phyloP scores from a whole-genome alignment of 2,113 vertebrate species.

The Microtus oregoni region DNA sequence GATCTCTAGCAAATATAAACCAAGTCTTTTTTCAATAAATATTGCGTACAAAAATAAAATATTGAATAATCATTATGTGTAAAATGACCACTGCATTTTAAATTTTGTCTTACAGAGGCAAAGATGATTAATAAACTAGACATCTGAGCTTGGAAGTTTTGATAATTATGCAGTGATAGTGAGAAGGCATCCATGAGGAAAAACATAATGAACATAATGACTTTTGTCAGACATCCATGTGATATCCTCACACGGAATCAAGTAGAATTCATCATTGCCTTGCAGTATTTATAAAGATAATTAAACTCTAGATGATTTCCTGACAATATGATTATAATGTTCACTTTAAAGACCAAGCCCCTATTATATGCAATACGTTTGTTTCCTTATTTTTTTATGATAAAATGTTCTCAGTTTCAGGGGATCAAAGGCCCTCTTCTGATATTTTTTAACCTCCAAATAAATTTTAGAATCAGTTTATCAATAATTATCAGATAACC shows the following conservation, averaged over 20 bases:
- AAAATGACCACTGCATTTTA: not conserved
- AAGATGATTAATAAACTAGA: constrained; percentile 26
- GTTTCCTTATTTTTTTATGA: not conserved
- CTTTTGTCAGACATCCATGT: not conserved
- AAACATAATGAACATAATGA: constrained; percentile 3
- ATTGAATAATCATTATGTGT: constrained; percentile 4
- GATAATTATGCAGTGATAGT: constrained; percentile 19
- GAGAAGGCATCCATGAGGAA: not conserved
- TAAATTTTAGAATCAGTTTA: not conserved
- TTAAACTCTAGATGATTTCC: not conserved
- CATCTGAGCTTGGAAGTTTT: not conserved
- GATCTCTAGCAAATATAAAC: not conserved
- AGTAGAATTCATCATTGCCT: not conserved
- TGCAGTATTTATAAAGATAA: constrained; percentile 33
- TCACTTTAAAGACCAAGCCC: not conserved
- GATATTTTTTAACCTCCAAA: not conserved
- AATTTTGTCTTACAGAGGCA: not conserved
- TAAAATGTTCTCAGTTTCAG: not conserved
- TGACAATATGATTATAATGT: constrained; percentile 27
- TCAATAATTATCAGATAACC: not conserved
- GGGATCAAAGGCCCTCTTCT: not conserved
- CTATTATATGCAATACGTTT: not conserved
- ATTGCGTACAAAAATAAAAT: not conserved
- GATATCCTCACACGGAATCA: not conserved
- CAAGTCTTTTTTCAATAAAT: not conserved